phyloP scores from a whole-genome alignment of 2,113 vertebrate genomes.

The Erythrocercus mccallii region DNA sequence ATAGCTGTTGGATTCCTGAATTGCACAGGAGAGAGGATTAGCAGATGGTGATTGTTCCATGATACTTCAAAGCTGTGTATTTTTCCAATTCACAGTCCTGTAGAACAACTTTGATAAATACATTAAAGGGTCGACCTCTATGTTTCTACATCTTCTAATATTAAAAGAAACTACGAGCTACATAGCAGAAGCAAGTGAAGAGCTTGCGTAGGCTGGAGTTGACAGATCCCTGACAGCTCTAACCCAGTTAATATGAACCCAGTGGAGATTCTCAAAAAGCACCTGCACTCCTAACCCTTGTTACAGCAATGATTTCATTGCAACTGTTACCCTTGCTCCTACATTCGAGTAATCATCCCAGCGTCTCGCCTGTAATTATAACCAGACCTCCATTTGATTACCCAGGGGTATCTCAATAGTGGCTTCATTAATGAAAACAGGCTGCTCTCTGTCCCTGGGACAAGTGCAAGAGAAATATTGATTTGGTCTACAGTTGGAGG shows the following conservation, averaged over 20 bases:
- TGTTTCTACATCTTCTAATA: neutral
- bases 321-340: neutral
- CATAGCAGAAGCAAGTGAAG: neutral
- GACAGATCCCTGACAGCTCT: neutral
- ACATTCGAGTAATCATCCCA: neutral
- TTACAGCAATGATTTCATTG: neutral
- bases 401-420: slow-evolving; percentile 24
- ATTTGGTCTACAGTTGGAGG: neutral
- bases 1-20: neutral
- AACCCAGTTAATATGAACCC: neutral
- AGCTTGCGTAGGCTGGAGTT: neutral
- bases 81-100: neutral
- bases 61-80: neutral
- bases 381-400: slow-evolving; percentile 31
- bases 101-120: neutral
- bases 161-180: neutral
- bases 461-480: slow-evolving; percentile 22
- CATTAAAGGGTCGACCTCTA: neutral
- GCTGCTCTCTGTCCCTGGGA: neutral
- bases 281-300: neutral
- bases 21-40: neutral
- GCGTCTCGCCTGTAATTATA: neutral
- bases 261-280: neutral
- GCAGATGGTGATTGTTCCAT: neutral
- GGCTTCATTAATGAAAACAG: slow-evolving; percentile 38